Conservation (phyloP, 2,888 invertebrate genomes). For the Platerodrilus igneus region DNA sequence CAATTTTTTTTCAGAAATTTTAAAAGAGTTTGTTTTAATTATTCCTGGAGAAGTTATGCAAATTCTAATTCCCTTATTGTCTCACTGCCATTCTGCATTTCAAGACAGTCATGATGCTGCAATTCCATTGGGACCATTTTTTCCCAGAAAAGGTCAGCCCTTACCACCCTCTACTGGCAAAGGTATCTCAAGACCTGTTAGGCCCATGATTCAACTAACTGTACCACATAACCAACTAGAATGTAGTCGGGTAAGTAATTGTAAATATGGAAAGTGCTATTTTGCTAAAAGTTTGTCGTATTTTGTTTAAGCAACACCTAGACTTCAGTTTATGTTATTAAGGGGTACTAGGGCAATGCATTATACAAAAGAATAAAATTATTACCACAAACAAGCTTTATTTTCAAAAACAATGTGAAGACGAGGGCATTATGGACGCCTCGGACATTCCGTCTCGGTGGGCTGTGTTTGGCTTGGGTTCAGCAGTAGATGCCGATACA, state of each 20-base stretch:
- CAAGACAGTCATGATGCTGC: conserved; percentile 69
- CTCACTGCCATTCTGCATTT: conserved; percentile 77
- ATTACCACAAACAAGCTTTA: no score
- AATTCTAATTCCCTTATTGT: conserved; percentile 78
- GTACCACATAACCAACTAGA: conserved; percentile 73
- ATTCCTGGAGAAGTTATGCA: conserved; percentile 76
- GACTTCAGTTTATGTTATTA: no score
- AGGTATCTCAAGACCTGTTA: conserved; percentile 66
- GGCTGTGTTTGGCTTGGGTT: no score
- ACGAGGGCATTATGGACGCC: no score
- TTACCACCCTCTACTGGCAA: conserved; percentile 53
- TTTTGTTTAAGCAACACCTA: no score
- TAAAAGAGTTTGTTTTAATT: conserved; percentile 73
- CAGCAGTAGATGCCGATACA: no score
- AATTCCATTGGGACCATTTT: conserved; percentile 70
- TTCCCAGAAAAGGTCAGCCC: conserved; percentile 65
- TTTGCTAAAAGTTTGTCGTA: no score
- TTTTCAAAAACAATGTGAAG: no score
- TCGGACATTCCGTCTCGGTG: no score
- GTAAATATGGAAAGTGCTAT: neutral
- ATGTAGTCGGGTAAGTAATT: conserved; percentile 54
- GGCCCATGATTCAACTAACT: conserved; percentile 82
- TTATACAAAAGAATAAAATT: no score
- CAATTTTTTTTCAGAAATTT: conserved; percentile 56
- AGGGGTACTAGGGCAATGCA: no score